Conservation (phyloP, 1,140 invertebrate genomes). For the Scaptomyza graminum region DNA sequence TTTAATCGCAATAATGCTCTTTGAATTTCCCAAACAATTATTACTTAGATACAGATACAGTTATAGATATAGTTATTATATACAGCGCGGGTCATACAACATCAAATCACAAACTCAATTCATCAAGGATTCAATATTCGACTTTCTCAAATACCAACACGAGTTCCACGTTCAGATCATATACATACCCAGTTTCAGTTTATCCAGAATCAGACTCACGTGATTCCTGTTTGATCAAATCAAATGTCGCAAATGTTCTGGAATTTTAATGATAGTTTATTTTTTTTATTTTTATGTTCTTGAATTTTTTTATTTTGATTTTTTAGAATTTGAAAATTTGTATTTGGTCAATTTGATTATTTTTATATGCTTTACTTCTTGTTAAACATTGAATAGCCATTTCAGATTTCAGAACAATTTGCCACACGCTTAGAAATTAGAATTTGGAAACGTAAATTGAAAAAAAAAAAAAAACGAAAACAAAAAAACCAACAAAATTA, state of each 20-base stretch:
- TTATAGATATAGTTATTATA: neutral
- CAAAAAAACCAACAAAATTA: conserved; percentile 34
- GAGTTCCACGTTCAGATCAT: conserved; percentile 20
- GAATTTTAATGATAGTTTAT: neutral
- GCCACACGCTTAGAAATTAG: neutral
- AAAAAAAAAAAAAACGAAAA: conserved; percentile 21
- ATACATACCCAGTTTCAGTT: conserved; percentile 15
- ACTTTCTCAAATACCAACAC: neutral
- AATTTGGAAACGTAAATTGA: conserved; percentile 20
- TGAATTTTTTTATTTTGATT: conserved; percentile 6
- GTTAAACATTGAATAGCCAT: neutral
- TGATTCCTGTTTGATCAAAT: conserved; percentile 21
- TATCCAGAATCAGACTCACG: conserved; percentile 23
- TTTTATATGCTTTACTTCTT: neutral
- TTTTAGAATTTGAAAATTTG: neutral
- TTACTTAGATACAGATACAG: neutral
- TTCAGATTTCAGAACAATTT: conserved; percentile 35
- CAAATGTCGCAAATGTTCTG: conserved; percentile 35
- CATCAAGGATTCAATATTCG: conserved; percentile 22
- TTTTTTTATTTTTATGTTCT: conserved; percentile 2
- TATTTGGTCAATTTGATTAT: neutral
- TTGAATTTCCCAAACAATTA: neutral
- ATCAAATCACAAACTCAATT: conserved; percentile 36
- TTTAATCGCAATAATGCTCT: neutral
- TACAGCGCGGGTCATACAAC: neutral